A percentile compares a stretch with the other conserved stretches of the same genome.
Conservation (phyloP, 2,888 invertebrate genomes). For the Megamerina dolium region DNA sequence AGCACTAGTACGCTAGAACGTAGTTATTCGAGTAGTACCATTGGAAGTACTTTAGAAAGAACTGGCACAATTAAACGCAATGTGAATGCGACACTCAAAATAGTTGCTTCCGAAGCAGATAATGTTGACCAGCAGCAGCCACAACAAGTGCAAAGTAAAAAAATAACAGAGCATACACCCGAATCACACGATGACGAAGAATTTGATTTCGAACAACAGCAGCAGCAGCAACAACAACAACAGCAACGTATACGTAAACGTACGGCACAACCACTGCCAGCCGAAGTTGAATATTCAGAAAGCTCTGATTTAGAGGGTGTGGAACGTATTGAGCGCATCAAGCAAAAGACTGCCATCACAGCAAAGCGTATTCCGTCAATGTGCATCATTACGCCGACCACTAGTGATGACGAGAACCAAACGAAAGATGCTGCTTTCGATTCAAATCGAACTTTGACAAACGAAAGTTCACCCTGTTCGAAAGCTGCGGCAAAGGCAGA, state of each 20-base stretch:
- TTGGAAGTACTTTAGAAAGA: conserved; percentile 47
- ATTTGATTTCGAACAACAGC: conserved; percentile 32
- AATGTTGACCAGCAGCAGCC: conserved; percentile 47
- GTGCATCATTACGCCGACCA: conserved; percentile 84
- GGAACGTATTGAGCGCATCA: conserved; percentile 77
- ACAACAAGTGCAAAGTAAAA: no score
- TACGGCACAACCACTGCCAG: conserved; percentile 30
- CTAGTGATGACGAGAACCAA: conserved; percentile 74
- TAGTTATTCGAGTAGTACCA: conserved; percentile 50
- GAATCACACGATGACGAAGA: conserved; percentile 47
- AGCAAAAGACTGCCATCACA: conserved; percentile 80
- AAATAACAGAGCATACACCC: conserved; percentile 24
- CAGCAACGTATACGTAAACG: conserved; percentile 27
- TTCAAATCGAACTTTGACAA: conserved; percentile 33
- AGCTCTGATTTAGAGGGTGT: conserved; percentile 83
- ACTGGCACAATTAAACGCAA: conserved; percentile 51
- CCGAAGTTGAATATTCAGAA: conserved; percentile 77
- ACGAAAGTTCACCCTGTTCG: conserved; percentile 53
- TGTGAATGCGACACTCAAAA: conserved; percentile 40
- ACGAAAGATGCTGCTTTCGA: conserved; percentile 25
- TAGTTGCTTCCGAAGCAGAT: conserved; percentile 53
- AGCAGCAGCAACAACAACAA: no score
- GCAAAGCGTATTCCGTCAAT: conserved; percentile 85
- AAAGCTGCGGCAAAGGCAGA: conserved; percentile 11
- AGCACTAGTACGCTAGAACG: conserved; percentile 57